These are phyloP conservation scores for Brachycybe producta DNA, from an alignment of 2,888 invertebrate genomes.

Conservation along the genomic window DNA sequence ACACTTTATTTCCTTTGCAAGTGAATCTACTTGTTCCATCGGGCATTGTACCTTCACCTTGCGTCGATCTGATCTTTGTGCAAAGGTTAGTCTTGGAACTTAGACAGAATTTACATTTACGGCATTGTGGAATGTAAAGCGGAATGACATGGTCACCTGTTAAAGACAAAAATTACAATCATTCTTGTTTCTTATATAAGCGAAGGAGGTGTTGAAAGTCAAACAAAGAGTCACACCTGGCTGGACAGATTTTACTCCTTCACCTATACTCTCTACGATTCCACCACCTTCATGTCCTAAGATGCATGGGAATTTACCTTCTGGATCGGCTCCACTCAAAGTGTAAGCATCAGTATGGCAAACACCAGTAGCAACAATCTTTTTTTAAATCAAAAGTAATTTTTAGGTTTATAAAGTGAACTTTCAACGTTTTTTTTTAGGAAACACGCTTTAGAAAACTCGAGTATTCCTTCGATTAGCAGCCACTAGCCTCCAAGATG, in stretches of 20 bases:
- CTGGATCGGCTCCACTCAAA: constrained; percentile 69
- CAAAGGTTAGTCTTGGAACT: constrained; percentile 95
- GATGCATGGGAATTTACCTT: constrained; percentile 81
- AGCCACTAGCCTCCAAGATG: no score
- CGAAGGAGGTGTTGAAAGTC: neutral
- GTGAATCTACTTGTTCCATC: constrained; percentile 78
- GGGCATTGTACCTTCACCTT: constrained; percentile 78
- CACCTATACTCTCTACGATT: constrained; percentile 91
- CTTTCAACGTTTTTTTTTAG: no score
- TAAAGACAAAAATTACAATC: constrained; percentile 6
- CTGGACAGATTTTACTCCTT: constrained; percentile 72
- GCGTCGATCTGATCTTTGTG: constrained; percentile 60
- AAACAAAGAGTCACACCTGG: constrained; percentile 42
- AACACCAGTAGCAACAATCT: constrained; percentile 63
- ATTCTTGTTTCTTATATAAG: neutral
- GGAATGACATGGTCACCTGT: constrained; percentile 92
- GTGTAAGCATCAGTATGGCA: constrained; percentile 93
- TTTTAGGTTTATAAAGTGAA: neutral
- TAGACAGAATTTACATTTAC: constrained; percentile 89
- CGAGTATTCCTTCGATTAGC: no score
- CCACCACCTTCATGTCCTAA: constrained; percentile 95
- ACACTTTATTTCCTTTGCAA: constrained; percentile 62
- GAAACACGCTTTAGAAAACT: no score
- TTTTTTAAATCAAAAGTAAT: neutral
- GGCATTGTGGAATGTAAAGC: constrained; percentile 90